Evolutionary conservation across 2,113 vertebrate genomes (phyloP).

Genomic region (Burhinus bistriatus): DNA sequence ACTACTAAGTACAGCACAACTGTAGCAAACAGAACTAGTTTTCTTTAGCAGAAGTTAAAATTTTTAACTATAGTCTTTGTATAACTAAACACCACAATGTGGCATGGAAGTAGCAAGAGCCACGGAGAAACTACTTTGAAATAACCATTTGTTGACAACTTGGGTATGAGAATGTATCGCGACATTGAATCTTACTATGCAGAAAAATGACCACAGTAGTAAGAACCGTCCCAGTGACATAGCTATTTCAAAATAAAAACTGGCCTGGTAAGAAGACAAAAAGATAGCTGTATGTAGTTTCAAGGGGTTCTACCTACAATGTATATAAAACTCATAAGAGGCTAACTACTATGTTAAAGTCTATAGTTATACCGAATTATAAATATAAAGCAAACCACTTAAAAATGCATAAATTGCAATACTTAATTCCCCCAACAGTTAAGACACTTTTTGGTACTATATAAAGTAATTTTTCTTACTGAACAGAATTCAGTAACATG

Average conservation of each 20-base stretch:
- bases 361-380: background rate
- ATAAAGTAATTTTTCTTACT: background rate
- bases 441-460: background rate
- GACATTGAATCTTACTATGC: background rate
- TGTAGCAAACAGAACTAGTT: background rate
- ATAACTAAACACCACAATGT: background rate
- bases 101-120: background rate
- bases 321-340: too few species aligned
- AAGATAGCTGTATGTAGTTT: background rate
- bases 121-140: background rate
- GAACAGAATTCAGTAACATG: background rate
- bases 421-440: background rate
- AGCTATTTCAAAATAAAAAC: background rate
- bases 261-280: background rate
- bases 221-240: background rate
- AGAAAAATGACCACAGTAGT: background rate
- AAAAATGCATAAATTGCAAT: background rate
- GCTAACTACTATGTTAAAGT: too few species aligned
- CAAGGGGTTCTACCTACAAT: background rate
- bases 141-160: background rate
- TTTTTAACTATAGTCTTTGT: background rate
- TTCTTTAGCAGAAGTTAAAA: background rate
- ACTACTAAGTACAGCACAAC: background rate
- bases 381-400: background rate
- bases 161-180: background rate